Evolutionary conservation across 2,113 vertebrate species (phyloP).

Genomic region (Megalops atlanticus): DNA sequence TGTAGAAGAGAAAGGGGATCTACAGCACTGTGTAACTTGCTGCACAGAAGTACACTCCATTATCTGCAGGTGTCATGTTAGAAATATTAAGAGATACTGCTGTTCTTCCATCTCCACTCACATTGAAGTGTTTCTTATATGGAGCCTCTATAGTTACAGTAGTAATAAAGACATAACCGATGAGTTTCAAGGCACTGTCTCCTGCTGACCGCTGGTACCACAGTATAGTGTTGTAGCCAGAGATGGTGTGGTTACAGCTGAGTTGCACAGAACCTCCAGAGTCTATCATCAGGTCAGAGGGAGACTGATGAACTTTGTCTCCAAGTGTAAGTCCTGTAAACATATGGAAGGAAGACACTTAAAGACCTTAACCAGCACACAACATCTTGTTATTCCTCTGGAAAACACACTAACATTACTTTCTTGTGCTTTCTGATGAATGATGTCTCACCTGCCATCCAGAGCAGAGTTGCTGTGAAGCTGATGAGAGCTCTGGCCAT

Average conservation of each 20-base stretch:
- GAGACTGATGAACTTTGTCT: conserved; percentile 34
- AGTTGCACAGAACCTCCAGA: conserved; percentile 27
- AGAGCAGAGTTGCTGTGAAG: conserved; percentile 6
- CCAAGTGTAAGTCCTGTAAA: conserved; percentile 31
- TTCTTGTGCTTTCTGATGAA: not conserved
- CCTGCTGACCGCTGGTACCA: conserved; percentile 33
- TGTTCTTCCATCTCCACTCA: not conserved
- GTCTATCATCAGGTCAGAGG: not conserved
- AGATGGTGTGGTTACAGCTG: conserved; percentile 42
- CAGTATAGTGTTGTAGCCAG: no score
- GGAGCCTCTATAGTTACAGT: not conserved
- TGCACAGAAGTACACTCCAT: conserved; percentile 51
- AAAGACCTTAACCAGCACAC: no score
- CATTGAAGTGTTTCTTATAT: not conserved
- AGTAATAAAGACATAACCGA: conserved; percentile 40
- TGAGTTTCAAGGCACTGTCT: conserved; percentile 23
- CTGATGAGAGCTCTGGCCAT: not conserved
- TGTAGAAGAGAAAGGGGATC: conserved; percentile 24
- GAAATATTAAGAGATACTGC: not conserved
- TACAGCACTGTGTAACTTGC: conserved; percentile 40
- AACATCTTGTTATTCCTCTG: no score
- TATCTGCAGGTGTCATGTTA: conserved; percentile 19
- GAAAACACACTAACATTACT: not conserved
- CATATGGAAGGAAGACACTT: not conserved
- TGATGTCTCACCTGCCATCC: conserved; percentile 8